Conservation (phyloP, 2,888 invertebrate genomes). For the Brachypalpus laphriformis region DNA sequence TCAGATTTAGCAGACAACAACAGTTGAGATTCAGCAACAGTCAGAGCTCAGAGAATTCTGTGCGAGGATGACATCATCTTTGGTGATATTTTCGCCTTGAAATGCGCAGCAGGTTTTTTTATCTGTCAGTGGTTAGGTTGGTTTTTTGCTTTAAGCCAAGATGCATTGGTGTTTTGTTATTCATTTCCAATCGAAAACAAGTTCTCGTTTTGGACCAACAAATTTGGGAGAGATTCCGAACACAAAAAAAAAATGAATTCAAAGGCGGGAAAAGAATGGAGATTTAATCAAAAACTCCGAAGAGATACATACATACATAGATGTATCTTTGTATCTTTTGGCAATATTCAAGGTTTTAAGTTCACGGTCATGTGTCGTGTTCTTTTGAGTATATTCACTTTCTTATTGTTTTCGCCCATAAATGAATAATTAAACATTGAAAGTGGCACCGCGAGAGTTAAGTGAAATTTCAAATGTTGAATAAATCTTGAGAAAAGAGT, state of each 20-base stretch:
- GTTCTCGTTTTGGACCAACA: constrained; percentile 11
- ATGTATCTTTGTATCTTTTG: no score
- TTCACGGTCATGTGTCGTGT: constrained; percentile 40
- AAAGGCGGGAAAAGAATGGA: neutral
- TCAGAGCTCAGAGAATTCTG: constrained; percentile 28
- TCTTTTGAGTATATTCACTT: constrained; percentile 18
- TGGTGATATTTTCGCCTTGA: constrained; percentile 48
- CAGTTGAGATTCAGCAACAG: constrained; percentile 8
- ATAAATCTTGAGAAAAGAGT: neutral
- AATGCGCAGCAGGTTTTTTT: constrained; percentile 47
- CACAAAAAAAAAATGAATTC: neutral
- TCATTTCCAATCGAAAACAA: constrained; percentile 14
- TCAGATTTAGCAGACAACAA: neutral
- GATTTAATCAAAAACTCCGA: neutral
- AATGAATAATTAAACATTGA: neutral
- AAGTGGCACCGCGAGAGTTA: neutral
- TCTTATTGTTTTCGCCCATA: neutral
- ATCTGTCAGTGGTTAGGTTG: constrained; percentile 46
- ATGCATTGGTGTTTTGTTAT: constrained; percentile 17
- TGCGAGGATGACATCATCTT: constrained; percentile 56
- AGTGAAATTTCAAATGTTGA: constrained; percentile 20
- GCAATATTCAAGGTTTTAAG: constrained; percentile 47
- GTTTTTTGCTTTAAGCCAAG: constrained; percentile 11
- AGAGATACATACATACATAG: neutral
- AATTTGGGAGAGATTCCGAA: constrained; percentile 15